Percentiles rank a stretch among this genome's conserved stretches.
These are phyloP conservation scores for Euglossa dilemma DNA, from an alignment of 1,140 invertebrate species.

Conservation along the genomic window DNA sequence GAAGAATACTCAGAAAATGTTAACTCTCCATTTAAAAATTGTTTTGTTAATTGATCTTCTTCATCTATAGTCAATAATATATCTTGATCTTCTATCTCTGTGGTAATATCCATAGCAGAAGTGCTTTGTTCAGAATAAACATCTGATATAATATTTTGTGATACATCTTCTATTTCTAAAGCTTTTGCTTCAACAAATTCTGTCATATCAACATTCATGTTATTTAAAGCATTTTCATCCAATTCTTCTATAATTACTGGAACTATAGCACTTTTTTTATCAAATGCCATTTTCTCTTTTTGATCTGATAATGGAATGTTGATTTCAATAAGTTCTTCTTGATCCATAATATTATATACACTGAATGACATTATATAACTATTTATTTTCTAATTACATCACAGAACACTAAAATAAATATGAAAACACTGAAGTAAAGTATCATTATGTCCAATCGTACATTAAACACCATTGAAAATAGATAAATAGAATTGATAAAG, in stretches of 20 bases:
- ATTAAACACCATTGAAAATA: constrained; percentile 3
- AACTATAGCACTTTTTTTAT: constrained; percentile 37
- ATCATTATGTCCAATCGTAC: background rate
- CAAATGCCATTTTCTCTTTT: constrained; percentile 25
- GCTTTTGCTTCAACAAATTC: constrained; percentile 79
- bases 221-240: constrained; percentile 69
- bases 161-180: constrained; percentile 72
- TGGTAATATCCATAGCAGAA: constrained; percentile 20
- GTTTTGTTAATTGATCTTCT: constrained; percentile 84
- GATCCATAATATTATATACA: background rate
- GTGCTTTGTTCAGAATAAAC: constrained; percentile 10
- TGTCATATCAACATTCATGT: constrained; percentile 71
- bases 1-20: constrained; percentile 87
- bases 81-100: constrained; percentile 54
- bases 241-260: constrained; percentile 80
- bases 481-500: background rate
- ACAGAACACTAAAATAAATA: constrained; percentile 23
- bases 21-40: constrained; percentile 87
- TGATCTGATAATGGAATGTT: background rate
- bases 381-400: background rate
- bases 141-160: constrained; percentile 40
- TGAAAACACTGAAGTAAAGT: background rate
- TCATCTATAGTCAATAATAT: constrained; percentile 70
- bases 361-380: constrained; percentile 23
- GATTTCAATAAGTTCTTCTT: background rate